Evolutionary conservation across 2,888 invertebrate species (phyloP).

Genomic region (Caenorhabditis wallacei): DNA sequence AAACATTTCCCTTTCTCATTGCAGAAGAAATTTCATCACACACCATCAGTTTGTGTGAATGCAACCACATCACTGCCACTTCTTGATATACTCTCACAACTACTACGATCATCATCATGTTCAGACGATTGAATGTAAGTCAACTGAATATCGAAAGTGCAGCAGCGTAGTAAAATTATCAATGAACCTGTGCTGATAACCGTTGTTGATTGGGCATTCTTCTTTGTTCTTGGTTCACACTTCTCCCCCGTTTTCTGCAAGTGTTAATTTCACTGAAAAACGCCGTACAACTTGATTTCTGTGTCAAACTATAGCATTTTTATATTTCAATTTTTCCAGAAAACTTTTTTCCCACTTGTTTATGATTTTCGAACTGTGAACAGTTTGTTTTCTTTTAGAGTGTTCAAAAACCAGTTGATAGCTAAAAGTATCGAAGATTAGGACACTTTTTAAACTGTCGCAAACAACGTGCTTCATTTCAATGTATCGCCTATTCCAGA

Average conservation of each 20-base stretch:
- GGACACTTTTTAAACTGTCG: background rate
- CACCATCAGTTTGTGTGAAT: constrained; percentile 38
- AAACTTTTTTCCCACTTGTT: background rate
- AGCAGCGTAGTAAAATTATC: constrained; percentile 33
- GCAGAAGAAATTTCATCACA: constrained; percentile 34
- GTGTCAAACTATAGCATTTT: background rate
- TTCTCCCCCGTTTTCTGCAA: constrained; percentile 23
- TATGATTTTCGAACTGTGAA: background rate
- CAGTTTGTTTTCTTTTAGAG: constrained; percentile 3
- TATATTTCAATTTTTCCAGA: constrained; percentile 1
- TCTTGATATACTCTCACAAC: constrained; percentile 13
- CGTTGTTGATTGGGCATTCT: constrained; percentile 6
- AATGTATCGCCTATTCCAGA: constrained; percentile 39
- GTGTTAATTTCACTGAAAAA: constrained; percentile 40
- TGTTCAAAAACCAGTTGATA: constrained; percentile 34
- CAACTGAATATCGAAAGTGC: constrained; percentile 31
- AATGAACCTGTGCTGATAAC: constrained; percentile 44
- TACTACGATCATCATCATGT: constrained; percentile 12
- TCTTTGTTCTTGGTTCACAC: constrained; percentile 29
- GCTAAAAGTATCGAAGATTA: constrained; percentile 26
- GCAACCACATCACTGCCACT: constrained; percentile 12
- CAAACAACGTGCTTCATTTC: background rate
- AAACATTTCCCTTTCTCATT: constrained; percentile 6
- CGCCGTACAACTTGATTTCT: background rate
- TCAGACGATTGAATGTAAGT: constrained; percentile 55